Evolutionary conservation across 2,797 vertebrate genomes (phyloP).

Genomic region (Anolis apletophallus): DNA sequence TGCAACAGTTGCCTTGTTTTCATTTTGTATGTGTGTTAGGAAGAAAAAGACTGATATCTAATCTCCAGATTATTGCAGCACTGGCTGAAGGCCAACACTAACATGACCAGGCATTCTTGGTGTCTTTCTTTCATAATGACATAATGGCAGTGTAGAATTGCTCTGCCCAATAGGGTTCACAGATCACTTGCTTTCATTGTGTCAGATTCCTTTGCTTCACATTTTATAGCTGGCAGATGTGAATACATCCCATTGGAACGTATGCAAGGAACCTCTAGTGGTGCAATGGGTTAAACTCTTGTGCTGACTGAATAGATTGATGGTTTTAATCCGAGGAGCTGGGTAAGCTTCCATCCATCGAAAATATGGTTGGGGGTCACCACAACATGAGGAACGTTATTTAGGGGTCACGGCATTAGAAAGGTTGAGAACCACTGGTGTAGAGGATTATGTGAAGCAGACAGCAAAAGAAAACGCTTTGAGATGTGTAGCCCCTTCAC

Average conservation of each 20-base stretch:
- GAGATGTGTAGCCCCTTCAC: background rate
- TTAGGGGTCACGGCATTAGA: no score
- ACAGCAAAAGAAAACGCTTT: background rate
- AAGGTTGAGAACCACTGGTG: no score
- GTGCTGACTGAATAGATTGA: no score
- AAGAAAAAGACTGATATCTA: background rate
- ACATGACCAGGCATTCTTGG: no score
- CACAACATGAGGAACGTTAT: no score
- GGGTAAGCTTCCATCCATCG: no score
- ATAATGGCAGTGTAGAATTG: background rate
- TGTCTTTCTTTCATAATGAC: background rate
- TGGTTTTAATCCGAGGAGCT: no score
- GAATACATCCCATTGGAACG: background rate
- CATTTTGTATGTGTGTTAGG: background rate
- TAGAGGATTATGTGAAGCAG: background rate
- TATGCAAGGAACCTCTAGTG: no score
- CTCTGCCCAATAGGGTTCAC: background rate
- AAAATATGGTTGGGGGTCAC: no score
- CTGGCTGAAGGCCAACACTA: background rate
- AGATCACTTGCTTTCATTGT: background rate
- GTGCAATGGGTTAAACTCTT: no score
- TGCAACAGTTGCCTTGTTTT: slow-evolving; percentile 56
- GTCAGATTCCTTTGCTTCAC: background rate
- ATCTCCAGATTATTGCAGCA: background rate
- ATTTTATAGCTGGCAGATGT: background rate